Evolutionary conservation across 1,140 invertebrate species (phyloP).

Genomic region (Heterodera carotae): DNA sequence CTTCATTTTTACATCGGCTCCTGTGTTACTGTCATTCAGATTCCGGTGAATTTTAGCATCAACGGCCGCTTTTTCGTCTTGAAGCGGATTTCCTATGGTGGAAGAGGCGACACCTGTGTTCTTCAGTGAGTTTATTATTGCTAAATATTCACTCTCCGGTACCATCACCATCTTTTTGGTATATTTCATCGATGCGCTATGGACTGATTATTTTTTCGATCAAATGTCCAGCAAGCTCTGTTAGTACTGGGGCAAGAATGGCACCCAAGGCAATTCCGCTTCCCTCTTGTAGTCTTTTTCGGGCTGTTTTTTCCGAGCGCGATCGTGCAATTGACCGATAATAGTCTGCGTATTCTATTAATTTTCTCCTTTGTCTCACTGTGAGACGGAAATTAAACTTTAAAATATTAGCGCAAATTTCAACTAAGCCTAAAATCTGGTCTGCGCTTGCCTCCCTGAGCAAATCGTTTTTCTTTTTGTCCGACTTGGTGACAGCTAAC

Average conservation of each 20-base stretch:
- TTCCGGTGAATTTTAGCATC: not conserved
- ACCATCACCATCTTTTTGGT: conserved; percentile 32
- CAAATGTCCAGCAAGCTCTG: conserved; percentile 2
- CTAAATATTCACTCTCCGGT: conserved; percentile 20
- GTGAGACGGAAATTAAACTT: conserved; percentile 27
- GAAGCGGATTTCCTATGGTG: not conserved
- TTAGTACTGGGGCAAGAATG: conserved; percentile 7
- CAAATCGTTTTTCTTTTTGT: not conserved
- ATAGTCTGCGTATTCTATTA: conserved; percentile 30
- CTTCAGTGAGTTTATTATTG: conserved; percentile 20
- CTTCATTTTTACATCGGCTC: not conserved
- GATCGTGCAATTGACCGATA: conserved; percentile 25
- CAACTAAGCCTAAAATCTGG: conserved; percentile 33
- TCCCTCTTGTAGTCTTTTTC: conserved; percentile 34
- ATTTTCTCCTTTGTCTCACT: not conserved
- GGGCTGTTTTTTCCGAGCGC: conserved; percentile 11
- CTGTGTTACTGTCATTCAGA: not conserved
- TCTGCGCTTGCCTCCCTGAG: conserved; percentile 1
- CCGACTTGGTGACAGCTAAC: not conserved
- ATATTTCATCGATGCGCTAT: conserved; percentile 2
- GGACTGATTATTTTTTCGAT: not conserved
- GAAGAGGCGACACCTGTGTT: not conserved
- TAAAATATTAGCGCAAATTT: conserved; percentile 38
- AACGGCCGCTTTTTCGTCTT: not conserved
- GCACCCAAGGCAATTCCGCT: conserved; percentile 6